These are phyloP conservation scores for Erythrocercus mccallii DNA, from an alignment of 2,113 vertebrate species.

Conservation along the genomic window DNA sequence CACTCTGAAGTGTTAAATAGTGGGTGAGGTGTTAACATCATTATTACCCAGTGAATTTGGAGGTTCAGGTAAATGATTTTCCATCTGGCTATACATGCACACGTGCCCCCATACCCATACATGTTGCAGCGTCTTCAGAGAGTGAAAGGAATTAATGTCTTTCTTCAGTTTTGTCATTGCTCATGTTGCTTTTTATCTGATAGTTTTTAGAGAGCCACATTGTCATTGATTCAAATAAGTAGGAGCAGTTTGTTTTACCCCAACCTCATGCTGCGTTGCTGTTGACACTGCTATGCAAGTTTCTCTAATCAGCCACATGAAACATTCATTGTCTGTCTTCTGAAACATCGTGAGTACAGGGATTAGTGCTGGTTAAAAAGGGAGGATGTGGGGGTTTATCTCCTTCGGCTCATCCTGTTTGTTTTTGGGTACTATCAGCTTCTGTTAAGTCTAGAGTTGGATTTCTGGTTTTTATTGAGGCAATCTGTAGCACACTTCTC, in stretches of 20 bases:
- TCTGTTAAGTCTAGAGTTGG: background rate
- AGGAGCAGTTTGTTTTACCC: background rate
- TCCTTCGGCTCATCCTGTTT: background rate
- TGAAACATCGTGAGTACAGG: background rate
- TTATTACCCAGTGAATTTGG: background rate
- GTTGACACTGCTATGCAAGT: fast-evolving
- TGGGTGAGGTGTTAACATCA: background rate
- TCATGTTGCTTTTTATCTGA: background rate
- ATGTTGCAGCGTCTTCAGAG: background rate
- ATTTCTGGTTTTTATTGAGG: background rate
- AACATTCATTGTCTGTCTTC: background rate
- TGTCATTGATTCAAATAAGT: background rate
- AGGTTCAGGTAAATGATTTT: background rate
- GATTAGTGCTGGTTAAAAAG: background rate
- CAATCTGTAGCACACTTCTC: background rate
- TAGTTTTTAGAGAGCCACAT: background rate
- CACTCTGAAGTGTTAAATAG: background rate
- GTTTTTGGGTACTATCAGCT: background rate
- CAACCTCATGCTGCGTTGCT: background rate
- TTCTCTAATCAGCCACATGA: background rate
- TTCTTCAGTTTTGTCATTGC: background rate
- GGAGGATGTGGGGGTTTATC: background rate
- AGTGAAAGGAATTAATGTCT: background rate
- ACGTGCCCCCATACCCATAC: background rate
- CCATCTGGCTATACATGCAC: background rate